Percentiles rank a stretch among this genome's conserved stretches.
phyloP scores from a whole-genome alignment of 2,888 invertebrate species.

The Sycophila texana region DNA sequence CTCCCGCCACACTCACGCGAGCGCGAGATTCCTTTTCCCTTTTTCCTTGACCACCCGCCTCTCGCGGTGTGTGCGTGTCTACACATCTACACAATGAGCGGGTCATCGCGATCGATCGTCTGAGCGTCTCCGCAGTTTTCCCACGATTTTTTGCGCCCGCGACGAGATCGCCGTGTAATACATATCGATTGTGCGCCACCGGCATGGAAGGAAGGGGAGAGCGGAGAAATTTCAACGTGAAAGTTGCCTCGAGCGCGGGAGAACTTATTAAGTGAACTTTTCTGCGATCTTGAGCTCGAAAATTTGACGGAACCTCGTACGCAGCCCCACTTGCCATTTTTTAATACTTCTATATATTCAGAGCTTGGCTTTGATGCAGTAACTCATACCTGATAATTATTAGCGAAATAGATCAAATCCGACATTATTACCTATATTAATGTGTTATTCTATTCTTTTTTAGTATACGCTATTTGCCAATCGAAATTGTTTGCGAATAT shows the following conservation, averaged over 20 bases:
- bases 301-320: no score
- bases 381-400: no score
- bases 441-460: no score
- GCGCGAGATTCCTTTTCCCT: slow-evolving; percentile 48
- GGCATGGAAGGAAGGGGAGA: background rate
- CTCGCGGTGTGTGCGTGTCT: slow-evolving; percentile 5
- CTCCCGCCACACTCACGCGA: slow-evolving; percentile 9
- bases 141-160: slow-evolving; percentile 64
- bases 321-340: no score
- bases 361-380: no score
- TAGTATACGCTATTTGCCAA: no score
- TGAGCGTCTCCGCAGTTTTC: slow-evolving; percentile 56
- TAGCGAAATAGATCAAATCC: no score
- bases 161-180: background rate
- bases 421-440: no score
- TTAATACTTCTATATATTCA: no score
- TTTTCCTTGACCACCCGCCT: slow-evolving; percentile 58
- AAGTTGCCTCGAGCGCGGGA: background rate
- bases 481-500: no score
- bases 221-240: slow-evolving; percentile 25
- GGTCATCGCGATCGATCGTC: slow-evolving; percentile 59
- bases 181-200: background rate
- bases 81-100: slow-evolving; percentile 53
- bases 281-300: background rate
- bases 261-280: slow-evolving; percentile 5